Evolutionary conservation across 2,113 vertebrate species (phyloP).

Genomic region (Redunca redunca): DNA sequence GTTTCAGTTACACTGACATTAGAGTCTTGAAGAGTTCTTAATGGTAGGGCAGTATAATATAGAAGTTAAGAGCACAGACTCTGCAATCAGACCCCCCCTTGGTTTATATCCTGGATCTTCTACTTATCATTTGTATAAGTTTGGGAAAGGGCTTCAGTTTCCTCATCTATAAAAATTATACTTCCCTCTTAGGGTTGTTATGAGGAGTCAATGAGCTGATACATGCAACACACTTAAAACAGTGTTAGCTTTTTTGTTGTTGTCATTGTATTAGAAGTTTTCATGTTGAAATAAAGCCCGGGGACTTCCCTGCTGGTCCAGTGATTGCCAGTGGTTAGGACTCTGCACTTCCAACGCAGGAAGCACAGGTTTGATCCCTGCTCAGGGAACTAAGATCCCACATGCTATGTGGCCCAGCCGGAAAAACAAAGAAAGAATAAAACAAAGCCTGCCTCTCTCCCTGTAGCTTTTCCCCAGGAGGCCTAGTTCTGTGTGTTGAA

Average conservation of each 20-base stretch:
- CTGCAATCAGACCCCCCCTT: neutral
- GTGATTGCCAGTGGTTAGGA: neutral
- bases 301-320: neutral
- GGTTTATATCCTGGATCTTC: neutral
- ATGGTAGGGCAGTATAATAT: neutral
- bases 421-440: neutral
- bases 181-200: neutral
- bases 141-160: neutral
- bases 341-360: neutral
- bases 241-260: neutral
- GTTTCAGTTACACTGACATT: neutral
- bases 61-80: neutral
- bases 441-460: neutral
- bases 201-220: neutral
- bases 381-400: neutral
- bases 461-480: neutral
- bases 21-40: neutral
- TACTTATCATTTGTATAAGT: neutral
- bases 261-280: neutral
- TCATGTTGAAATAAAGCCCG: neutral
- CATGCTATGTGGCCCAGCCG: neutral
- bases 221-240: neutral
- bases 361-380: neutral
- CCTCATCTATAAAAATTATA: neutral
- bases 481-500: neutral